Base-by-base conservation (phyloP, 2,797 vertebrate genomes). In the Pangasius larnaudii region DNA sequence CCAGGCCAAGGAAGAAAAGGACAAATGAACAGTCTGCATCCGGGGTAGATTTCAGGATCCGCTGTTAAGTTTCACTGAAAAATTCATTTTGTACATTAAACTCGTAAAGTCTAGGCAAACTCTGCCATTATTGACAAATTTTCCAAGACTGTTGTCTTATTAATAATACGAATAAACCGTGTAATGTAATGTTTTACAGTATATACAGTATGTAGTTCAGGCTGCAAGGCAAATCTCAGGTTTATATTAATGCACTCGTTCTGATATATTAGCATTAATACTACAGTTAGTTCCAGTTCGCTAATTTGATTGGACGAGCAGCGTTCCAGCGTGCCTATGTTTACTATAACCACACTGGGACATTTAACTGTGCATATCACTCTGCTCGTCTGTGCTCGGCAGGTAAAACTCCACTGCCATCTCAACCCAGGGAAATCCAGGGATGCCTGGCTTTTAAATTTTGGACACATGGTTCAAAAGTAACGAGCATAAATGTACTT, bases 41-140 rank as follows among this genome's bases (percentile, higher is more conserved):
- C 88, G 77, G 53, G 88, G 88, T 69, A 93, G 92, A 90, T 93
- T 94, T 93, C 89, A 89, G 10, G 36, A 72, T 19, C 24, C 16
- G 5, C 30, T 36, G 30, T 69, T 36, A 71, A 1, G n/a, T 67
- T 30, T 33, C 22, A 74, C 3, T 24, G 71, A 46, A 27, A 74
- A 2, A 74, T 74, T 11, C 8, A 10, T 39, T 16, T 14, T 67
- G 16, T 67, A 19, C 5, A 69, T 69, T 33, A 33, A 14, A 67
- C 19, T 59, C 22, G 58, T 22, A 59, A 59, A 22, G 59, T n/a
- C 24, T 67, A 67, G 63, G n/a, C 63, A 69, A 69, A 69, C 65
- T 36, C 14, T 36, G 65, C 6, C 69, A 24, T 72, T 42, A 42
- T 10, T 72, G 30, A 72, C 69, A 8, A 72, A 39, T 22, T 72